Conservation (phyloP, 2,888 invertebrate genomes). For the Cinara cedri region DNA sequence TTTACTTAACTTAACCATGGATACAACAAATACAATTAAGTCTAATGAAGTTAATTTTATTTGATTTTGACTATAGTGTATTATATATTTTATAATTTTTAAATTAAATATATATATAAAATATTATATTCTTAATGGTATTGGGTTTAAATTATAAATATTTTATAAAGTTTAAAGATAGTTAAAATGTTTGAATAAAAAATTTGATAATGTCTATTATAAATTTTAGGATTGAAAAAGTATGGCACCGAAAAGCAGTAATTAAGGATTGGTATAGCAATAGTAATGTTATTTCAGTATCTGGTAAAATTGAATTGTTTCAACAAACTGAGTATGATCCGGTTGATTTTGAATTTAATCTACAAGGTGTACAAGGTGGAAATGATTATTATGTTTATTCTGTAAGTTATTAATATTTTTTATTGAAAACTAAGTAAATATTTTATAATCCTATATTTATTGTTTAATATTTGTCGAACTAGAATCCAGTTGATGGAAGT, state of each 20-base stretch:
- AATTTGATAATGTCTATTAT: not conserved
- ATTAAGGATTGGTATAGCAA: slow-evolving; percentile 88
- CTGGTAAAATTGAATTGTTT: slow-evolving; percentile 79
- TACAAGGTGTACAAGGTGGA: slow-evolving; percentile 74
- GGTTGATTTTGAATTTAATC: slow-evolving; percentile 76
- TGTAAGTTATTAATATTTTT: slow-evolving; percentile 65
- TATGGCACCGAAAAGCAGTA: slow-evolving; percentile 81
- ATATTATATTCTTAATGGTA: not conserved
- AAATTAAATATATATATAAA: not conserved
- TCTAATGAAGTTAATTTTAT: not conserved
- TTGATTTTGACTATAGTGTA: slow-evolving; percentile 55
- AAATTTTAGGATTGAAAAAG: slow-evolving; percentile 71
- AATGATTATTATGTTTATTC: slow-evolving; percentile 82
- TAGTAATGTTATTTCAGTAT: slow-evolving; percentile 70
- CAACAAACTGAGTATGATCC: slow-evolving; percentile 87
- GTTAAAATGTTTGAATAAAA: not conserved
- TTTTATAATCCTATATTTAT: not conserved
- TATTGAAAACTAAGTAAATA: not conserved
- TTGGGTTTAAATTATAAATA: not conserved
- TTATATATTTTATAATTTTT: not conserved
- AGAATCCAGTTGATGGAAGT: slow-evolving; percentile 83
- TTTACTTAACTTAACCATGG: too few species aligned
- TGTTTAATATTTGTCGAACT: slow-evolving; percentile 59
- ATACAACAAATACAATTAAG: too few species aligned
- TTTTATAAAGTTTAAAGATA: not conserved